Base-by-base conservation (phyloP, 2,113 vertebrate genomes). In the Craseonycteris thonglongyai region DNA sequence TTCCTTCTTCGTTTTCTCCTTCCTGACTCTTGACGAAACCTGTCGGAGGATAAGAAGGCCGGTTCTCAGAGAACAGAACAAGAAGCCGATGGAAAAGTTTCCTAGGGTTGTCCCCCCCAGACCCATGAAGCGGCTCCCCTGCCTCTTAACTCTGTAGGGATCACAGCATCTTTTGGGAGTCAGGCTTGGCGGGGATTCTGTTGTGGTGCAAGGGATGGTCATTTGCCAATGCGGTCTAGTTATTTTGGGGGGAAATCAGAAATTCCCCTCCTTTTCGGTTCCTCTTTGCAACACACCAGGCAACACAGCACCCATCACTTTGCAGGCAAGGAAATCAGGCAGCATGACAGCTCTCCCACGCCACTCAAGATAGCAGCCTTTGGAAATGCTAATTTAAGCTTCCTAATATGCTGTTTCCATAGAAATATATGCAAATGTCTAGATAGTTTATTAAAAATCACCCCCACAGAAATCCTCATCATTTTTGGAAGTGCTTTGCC, bases 21-120 rank as follows among this genome's bases (percentile, higher is more conserved):
- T 99, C 99, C 81, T 98, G 97, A 84, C 99, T 99, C 98, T 99
- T 99, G 19, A 99, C 99, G 61, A 99, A 99, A 97, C 99, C 99
- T 99, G 86, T 90, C 0, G 14, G 92, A 78, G 90, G 93, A 94
- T 15, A 58, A 93, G 58, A 84, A 87, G 9, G 63, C n/a, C 10
- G 83, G 65, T 58, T 81, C 82, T 69, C 63, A 56, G 75, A 54
- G 69, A 42, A 61, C 38, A 47, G 21, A 79, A 45, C 33, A 56
- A 95, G 89, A 96, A 87, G 30, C 84, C 80, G 75, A 74, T 81
- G 75, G 76, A 42, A 74, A 95, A 86, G 30, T n/a, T 33, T 22
- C 80, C 83, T 33, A 35, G 49, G 79, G 49, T 30, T 1, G 0
- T 7, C 63, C 22, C 58, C 12, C 30, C 76, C 3, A 4, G 38